These are phyloP conservation scores for Forficula auricularia DNA, from an alignment of 1,140 invertebrate species.

Conservation along the genomic window DNA sequence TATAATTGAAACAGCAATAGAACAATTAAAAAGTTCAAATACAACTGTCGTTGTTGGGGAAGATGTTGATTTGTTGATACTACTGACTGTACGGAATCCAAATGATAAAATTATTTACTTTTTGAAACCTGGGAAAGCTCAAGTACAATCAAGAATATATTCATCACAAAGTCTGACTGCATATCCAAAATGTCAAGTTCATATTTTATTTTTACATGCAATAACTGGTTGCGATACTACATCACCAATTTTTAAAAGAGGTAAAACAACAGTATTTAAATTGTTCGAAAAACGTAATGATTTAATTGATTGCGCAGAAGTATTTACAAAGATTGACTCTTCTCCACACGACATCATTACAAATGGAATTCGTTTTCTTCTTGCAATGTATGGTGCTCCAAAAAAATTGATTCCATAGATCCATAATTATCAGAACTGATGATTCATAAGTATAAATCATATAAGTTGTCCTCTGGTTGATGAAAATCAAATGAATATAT, in stretches of 20 bases:
- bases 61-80: constrained; percentile 16
- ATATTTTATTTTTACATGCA: constrained; percentile 13
- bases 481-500: too few relatives aligned
- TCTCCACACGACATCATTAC: too few relatives aligned
- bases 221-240: constrained; percentile 13
- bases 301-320: not conserved
- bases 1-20: constrained; percentile 14
- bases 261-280: constrained; percentile 7
- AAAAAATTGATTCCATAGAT: too few relatives aligned
- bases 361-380: too few relatives aligned
- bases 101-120: constrained; percentile 21
- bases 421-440: too few relatives aligned
- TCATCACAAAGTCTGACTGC: constrained; percentile 12
- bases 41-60: constrained; percentile 16
- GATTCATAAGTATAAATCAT: too few relatives aligned
- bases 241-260: constrained; percentile 11
- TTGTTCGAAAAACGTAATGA: not conserved
- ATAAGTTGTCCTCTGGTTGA: too few relatives aligned
- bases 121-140: constrained; percentile 22
- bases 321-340: too few relatives aligned
- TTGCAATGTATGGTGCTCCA: too few relatives aligned
- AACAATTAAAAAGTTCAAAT: constrained; percentile 5
- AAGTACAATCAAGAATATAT: constrained; percentile 16
- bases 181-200: not conserved
- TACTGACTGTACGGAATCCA: constrained; percentile 15